These are phyloP conservation scores for Sapayoa aenigma DNA, from an alignment of 2,113 vertebrate genomes.

Conservation along the genomic window DNA sequence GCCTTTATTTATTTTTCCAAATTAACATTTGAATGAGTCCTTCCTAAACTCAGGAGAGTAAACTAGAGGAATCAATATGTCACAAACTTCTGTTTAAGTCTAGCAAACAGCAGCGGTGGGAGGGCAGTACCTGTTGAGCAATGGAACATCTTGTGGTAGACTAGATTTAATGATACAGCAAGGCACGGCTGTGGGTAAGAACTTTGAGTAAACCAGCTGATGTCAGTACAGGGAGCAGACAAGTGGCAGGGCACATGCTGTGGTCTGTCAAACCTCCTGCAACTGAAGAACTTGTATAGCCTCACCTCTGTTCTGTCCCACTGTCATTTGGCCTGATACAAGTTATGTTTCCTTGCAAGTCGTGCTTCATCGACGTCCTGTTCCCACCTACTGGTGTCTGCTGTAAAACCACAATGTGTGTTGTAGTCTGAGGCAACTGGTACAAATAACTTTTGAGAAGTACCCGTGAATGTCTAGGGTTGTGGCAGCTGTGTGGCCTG, in stretches of 20 bases:
- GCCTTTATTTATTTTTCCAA: constrained; percentile 39
- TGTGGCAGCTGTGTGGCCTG: background rate
- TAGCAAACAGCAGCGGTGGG: background rate
- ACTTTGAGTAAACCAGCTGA: background rate
- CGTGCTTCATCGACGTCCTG: background rate
- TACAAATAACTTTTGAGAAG: background rate
- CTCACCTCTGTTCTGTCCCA: background rate
- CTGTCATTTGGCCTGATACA: background rate
- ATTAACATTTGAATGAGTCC: background rate
- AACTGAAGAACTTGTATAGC: background rate
- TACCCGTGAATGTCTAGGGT: background rate
- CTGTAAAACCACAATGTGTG: background rate
- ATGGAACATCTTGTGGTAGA: background rate
- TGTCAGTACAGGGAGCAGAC: background rate
- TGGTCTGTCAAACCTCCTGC: background rate
- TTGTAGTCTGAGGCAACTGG: background rate
- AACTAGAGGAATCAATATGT: constrained; percentile 25
- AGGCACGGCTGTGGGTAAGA: background rate
- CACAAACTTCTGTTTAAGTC: background rate
- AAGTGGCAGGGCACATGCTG: background rate
- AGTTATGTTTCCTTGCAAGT: background rate
- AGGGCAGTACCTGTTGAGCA: background rate
- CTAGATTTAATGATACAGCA: background rate
- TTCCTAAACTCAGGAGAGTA: background rate
- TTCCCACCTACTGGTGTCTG: background rate